Evolutionary conservation across 2,888 invertebrate genomes (phyloP).

Genomic region (Atrina japonica): DNA sequence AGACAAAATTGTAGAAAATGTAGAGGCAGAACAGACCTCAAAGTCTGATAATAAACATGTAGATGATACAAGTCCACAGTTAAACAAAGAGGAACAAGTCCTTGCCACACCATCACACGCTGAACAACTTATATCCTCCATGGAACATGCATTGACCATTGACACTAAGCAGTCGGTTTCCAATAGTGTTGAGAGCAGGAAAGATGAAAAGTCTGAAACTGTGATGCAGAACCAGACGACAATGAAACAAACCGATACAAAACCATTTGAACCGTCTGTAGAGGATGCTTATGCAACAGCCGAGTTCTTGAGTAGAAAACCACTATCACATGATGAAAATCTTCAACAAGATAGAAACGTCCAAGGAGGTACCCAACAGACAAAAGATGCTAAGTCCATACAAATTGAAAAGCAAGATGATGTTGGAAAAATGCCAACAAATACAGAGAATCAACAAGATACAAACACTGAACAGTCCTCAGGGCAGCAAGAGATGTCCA

Average conservation of each 20-base stretch:
- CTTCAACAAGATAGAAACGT: neutral
- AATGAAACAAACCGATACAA: neutral
- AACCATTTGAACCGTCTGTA: neutral
- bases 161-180: conserved; percentile 2
- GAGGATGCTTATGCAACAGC: conserved; percentile 53
- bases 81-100: too few species aligned
- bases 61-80: too few species aligned
- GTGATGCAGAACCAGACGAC: too few species aligned
- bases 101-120: conserved; percentile 16
- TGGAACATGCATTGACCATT: conserved; percentile 10
- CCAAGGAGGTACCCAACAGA: neutral
- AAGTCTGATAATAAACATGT: too few species aligned
- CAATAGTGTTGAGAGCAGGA: conserved; percentile 12
- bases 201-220: neutral
- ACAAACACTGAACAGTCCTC: too few species aligned
- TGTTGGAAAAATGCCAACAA: neutral
- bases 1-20: too few species aligned
- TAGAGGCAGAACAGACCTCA: too few species aligned
- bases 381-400: neutral
- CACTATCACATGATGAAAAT: conserved; percentile 52
- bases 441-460: neutral
- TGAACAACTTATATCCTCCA: conserved; percentile 38
- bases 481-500: neutral
- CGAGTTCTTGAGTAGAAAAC: conserved; percentile 59
- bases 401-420: neutral